Conservation (phyloP, 2,888 invertebrate genomes). For the Atethmia centrago region DNA sequence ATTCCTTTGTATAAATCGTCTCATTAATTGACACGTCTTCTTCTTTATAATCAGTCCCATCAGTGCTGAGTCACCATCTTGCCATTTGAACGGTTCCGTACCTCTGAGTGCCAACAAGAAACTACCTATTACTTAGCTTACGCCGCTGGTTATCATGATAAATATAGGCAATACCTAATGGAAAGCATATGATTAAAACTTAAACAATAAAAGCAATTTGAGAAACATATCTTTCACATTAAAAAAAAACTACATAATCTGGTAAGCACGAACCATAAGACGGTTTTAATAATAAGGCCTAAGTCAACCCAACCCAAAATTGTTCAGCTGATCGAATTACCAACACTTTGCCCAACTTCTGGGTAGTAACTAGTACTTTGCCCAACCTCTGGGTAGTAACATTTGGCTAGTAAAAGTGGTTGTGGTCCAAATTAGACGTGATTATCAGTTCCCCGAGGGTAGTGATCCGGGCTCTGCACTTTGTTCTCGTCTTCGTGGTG, state of each 20-base stretch:
- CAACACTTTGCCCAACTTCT: no score
- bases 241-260: neutral
- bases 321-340: neutral
- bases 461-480: conserved; percentile 67
- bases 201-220: neutral
- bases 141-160: neutral
- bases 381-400: neutral
- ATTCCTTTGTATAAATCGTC: neutral
- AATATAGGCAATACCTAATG: neutral
- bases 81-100: neutral
- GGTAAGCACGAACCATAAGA: neutral
- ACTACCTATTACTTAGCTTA: neutral
- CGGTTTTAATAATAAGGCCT: neutral
- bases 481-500: conserved; percentile 66
- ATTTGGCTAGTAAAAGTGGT: conserved; percentile 44
- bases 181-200: neutral
- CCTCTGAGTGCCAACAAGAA: neutral
- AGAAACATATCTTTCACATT: neutral
- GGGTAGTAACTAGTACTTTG: no score
- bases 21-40: neutral
- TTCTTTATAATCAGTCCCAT: no score
- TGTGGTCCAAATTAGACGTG: conserved; percentile 51
- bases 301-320: neutral
- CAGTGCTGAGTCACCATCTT: no score
- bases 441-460: conserved; percentile 56